Evolutionary conservation across 2,888 invertebrate species (phyloP), one percentile per base, ranked within the genome.

Genomic region (Rhagonycha fulva): DNA sequence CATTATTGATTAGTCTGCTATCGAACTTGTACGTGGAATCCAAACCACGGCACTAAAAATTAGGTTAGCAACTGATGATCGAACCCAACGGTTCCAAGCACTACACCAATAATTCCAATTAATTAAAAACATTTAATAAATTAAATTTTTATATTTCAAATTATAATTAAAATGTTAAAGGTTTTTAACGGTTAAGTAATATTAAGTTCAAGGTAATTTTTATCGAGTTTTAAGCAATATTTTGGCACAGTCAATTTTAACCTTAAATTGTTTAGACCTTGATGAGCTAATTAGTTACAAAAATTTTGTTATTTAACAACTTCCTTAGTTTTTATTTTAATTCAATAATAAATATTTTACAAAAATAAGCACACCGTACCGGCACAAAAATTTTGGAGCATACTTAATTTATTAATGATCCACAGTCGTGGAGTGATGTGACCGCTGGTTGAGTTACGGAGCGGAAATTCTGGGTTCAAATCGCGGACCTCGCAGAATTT

Each of bases 191-290:
- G 47, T 47, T 47, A 47, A 47, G 47, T 47, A 47, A n/a, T 47
- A 23, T 10, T 19, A 62, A 62, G 62, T 62, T 62, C 23, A 23
- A 62, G 62, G 62, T 62, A 62, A 23, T 47, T 47, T 47, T 62
- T 62, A 62, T 62, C 23, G 23, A 62, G 19, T 62, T 62, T 62
- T 62, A 23, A 62, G 23, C 23, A 62, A 62, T 62, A 23, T 62
- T 62, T 62, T 62, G 19, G 19, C 23, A 62, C 62, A 62, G 19
- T 62, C 62, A 62, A 62, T 62, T 62, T 62, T 62, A 60, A 30
- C 32, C 60, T 70, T 60, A 70, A 70, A 70, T 60, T 60, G 60
- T 12, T 70, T 70, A 70, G 69, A 60, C 60, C 69, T 70, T 60
- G 60, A 70, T 47, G 47, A 23, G 11, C 9, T 19, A 68, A 68